A percentile compares a stretch with the other conserved stretches of the same genome.
phyloP scores from a whole-genome alignment of 2,888 invertebrate genomes.

The Bruchidius siliquastri region DNA sequence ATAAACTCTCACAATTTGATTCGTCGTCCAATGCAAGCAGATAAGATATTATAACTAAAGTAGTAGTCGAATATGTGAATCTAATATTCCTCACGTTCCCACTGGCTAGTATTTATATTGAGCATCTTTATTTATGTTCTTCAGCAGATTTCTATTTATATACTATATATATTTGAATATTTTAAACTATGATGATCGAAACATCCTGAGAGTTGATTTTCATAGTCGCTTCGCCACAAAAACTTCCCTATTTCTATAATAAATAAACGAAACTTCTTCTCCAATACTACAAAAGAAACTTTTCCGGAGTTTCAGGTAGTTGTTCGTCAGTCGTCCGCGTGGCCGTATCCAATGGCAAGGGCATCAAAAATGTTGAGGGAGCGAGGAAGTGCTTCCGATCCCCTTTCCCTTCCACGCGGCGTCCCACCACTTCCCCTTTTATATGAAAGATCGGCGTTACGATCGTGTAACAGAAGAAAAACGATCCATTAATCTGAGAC shows the following conservation, averaged over 20 bases:
- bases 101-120: no score
- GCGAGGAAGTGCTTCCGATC: neutral
- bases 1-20: no score
- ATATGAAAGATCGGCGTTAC: conserved; percentile 3
- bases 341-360: neutral
- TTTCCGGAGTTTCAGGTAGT: neutral
- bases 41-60: no score
- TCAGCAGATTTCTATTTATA: no score
- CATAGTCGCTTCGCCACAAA: neutral
- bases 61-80: no score
- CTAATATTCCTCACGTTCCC: no score
- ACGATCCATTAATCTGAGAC: conserved; percentile 78
- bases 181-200: no score
- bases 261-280: neutral
- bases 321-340: neutral
- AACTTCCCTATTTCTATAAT: neutral
- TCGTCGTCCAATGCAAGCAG: no score
- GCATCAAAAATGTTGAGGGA: neutral
- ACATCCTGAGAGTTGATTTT: neutral
- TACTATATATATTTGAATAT: no score
- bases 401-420: no score
- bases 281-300: neutral
- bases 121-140: no score
- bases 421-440: neutral
- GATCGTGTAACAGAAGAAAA: conserved; percentile 54